These are phyloP conservation scores for Urosaurus nigricauda DNA, from an alignment of 2,797 vertebrate species.

Conservation along the genomic window DNA sequence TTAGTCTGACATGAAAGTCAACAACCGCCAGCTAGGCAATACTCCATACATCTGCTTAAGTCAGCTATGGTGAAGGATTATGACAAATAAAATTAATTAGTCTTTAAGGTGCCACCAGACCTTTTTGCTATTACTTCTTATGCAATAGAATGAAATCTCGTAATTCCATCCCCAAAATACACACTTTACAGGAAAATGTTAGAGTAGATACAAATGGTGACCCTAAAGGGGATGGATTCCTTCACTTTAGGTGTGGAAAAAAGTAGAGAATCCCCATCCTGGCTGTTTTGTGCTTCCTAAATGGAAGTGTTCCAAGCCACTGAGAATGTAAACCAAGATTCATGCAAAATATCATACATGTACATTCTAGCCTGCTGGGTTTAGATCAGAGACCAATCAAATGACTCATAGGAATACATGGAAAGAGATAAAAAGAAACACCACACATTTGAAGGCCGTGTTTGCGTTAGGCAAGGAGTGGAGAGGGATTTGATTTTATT, in stretches of 20 bases:
- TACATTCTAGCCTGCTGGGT: conserved; percentile 63
- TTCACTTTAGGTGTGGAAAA: conserved; percentile 30
- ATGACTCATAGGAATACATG: conserved; percentile 74
- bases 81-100: background rate
- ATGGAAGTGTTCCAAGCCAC: conserved; percentile 32
- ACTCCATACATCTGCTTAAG: background rate
- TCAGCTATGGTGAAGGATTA: background rate
- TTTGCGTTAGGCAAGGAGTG: conserved; percentile 65
- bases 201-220: background rate
- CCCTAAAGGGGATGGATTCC: conserved; percentile 54
- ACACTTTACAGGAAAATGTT: background rate
- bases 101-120: background rate
- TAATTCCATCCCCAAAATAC: background rate
- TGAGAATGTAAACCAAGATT: conserved; percentile 34
- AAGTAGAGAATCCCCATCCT: conserved; percentile 28
- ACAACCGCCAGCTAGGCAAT: background rate
- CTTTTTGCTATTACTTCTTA: background rate
- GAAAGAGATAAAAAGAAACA: conserved; percentile 78
- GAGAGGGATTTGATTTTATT: conserved; percentile 46
- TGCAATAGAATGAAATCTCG: background rate
- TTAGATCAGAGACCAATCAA: conserved; percentile 70
- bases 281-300: background rate
- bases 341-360: conserved; percentile 58
- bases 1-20: too few relatives aligned
- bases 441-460: conserved; percentile 68